Evolutionary conservation across 2,797 vertebrate species (phyloP).

Genomic region (Hydrocynus forskahlii): DNA sequence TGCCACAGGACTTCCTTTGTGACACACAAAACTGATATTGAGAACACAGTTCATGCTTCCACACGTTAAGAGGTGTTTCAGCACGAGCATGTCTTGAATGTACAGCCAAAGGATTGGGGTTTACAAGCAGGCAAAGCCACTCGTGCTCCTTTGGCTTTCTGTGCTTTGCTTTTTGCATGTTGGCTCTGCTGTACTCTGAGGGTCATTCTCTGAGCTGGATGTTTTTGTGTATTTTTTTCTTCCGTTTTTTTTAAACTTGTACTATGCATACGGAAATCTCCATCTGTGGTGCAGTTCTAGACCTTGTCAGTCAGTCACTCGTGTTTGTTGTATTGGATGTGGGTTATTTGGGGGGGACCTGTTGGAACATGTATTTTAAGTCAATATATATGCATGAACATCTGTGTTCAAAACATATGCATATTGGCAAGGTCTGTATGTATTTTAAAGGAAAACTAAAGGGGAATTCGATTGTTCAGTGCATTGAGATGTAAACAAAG

Average conservation of each 20-base stretch:
- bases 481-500: not conserved
- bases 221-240: slow-evolving; percentile 9
- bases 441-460: slow-evolving; percentile 14
- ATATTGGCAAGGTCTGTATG: slow-evolving; percentile 13
- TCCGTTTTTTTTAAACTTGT: slow-evolving; percentile 67
- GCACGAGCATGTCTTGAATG: slow-evolving; percentile 68
- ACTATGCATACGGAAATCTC: slow-evolving; percentile 78
- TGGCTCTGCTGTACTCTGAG: slow-evolving; percentile 46
- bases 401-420: slow-evolving; percentile 6
- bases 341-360: slow-evolving; percentile 12
- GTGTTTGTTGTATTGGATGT: slow-evolving; percentile 50
- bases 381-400: slow-evolving; percentile 44
- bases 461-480: not conserved
- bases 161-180: slow-evolving; percentile 65
- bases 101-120: slow-evolving; percentile 60
- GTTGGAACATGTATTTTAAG: slow-evolving; percentile 36
- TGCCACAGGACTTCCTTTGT: slow-evolving; percentile 55
- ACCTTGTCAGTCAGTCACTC: slow-evolving; percentile 60
- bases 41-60: slow-evolving; percentile 70
- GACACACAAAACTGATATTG: slow-evolving; percentile 40
- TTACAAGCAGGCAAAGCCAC: slow-evolving; percentile 33
- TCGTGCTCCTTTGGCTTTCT: slow-evolving; percentile 45
- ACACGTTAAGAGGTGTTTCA: slow-evolving; percentile 59
- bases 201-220: slow-evolving; percentile 54
- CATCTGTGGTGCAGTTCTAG: slow-evolving; percentile 66